These are phyloP conservation scores for Synaphobranchus kaupii DNA, from an alignment of 2,797 vertebrate species.

Conservation along the genomic window DNA sequence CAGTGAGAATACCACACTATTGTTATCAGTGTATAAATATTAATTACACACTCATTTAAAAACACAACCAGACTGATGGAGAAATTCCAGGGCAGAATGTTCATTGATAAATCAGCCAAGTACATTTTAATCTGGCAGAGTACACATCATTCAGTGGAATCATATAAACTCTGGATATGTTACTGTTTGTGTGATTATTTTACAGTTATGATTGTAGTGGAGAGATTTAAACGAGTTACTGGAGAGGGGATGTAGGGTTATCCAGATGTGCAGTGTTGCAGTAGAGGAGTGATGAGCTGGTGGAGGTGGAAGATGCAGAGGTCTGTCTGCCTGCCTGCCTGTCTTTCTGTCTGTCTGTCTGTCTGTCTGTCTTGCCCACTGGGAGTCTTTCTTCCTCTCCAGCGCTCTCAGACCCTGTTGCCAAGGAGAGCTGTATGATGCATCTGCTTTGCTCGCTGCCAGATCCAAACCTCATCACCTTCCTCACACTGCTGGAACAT, in stretches of 20 bases:
- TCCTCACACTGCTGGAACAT: conserved; percentile 96
- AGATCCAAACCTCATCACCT: conserved; percentile 97
- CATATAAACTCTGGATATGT: not conserved
- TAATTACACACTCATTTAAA: not conserved
- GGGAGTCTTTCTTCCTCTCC: conserved; percentile 3
- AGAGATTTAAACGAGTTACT: not conserved
- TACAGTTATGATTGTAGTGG: not conserved
- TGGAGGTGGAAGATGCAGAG: not conserved
- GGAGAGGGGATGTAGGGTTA: not conserved
- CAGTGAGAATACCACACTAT: not conserved
- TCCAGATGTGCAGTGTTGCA: not conserved
- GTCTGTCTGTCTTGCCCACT: not conserved
- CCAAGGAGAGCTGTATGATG: conserved; percentile 99
- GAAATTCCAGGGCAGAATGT: not conserved
- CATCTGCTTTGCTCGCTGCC: conserved; percentile 94
- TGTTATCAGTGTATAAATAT: not conserved
- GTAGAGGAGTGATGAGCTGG: not conserved
- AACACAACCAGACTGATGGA: not conserved
- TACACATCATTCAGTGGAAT: not conserved
- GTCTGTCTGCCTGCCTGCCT: no score
- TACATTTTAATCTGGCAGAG: not conserved
- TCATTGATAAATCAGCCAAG: not conserved
- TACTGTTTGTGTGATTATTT: not conserved
- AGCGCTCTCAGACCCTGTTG: conserved; percentile 95
- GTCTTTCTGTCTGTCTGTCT: not conserved